Base-by-base conservation (phyloP, 2,888 invertebrate genomes). In the Ptilodon capucinus region DNA sequence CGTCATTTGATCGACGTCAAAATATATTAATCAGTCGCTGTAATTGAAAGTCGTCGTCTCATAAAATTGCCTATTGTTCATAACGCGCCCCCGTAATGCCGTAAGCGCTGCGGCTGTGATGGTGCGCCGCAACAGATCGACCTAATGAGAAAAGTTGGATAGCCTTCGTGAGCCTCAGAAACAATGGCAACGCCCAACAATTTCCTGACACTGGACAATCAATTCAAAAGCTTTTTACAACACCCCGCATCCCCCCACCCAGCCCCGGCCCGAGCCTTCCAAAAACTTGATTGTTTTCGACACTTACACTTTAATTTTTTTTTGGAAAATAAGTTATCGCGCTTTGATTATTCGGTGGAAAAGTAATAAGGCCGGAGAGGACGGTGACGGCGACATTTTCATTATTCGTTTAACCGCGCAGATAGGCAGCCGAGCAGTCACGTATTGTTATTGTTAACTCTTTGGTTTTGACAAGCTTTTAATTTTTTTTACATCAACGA, bases 91-190 rank as follows among this genome's bases (percentile, higher is more conserved):
- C 57, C 43, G 69, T 71, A 64, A 78, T 76, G 77, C 72, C 71
- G 76, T 76, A 71, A 79, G 71, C 76, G 75, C 66, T 74, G 71
- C 73, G 74, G 75, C 66, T 74, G 71, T 74, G 74, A 77, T 79
- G 74, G 73, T 64, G 60, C 64, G 68, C 71, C 78, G 71, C 75
- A 81, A 81, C 83, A 81, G 84, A 86, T 84, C 80, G 82, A 65
- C 74, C 79, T 88, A 88, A 88, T 86, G 87, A 86, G 86, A 82
- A 86, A 88, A 88, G 86, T 88, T 86, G 77, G 76, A 80, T 82
- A 76, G 77, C 81, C 77, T 81, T 74, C 74, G 76, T 74, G 75
- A 72, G 77, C 72, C 71, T 76, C 71, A 72, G 79, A 80, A 84
- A 86, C 86, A 88, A 85, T 82, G 81, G 74, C 78, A 71, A 79